Conservation (phyloP, 2,797 vertebrate genomes). For the Aotus griseimembra region DNA sequence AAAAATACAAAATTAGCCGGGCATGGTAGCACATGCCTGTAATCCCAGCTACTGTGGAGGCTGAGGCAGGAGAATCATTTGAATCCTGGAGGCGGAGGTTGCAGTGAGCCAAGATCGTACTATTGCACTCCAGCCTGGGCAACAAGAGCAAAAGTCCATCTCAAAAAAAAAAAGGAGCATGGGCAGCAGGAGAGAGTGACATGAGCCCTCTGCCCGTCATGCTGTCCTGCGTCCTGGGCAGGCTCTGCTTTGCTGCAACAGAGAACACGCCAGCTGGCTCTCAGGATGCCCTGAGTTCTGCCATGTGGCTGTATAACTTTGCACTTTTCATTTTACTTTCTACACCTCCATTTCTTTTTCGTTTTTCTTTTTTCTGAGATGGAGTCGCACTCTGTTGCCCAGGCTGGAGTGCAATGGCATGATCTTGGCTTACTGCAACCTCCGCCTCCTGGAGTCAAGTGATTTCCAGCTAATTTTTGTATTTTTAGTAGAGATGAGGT, state of each 20-base stretch:
- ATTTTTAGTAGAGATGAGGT: neutral
- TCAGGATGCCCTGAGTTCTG: neutral
- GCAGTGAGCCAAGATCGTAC: too few species aligned
- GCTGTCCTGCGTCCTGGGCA: neutral
- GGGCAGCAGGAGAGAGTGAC: neutral
- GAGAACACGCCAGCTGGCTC: fast-evolving
- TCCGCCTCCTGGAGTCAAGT: neutral
- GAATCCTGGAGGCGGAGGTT: too few species aligned
- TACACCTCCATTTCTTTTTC: neutral
- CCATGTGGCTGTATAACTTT: neutral
- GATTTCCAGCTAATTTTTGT: neutral
- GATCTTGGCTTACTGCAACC: neutral
- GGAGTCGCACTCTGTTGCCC: neutral
- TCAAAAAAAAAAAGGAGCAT: too few species aligned
- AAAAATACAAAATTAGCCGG: too few species aligned
- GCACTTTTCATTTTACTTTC: too few species aligned
- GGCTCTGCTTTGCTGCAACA: fast-evolving
- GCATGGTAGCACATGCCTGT: too few species aligned
- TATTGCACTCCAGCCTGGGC: too few species aligned
- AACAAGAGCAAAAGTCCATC: too few species aligned
- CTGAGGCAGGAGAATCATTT: too few species aligned
- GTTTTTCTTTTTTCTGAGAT: neutral
- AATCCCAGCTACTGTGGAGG: too few species aligned
- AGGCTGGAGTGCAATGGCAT: neutral
- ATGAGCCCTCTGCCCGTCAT: fast-evolving